These are phyloP conservation scores for Perodicticus potto DNA, from an alignment of 2,797 vertebrate species.

Conservation along the genomic window DNA sequence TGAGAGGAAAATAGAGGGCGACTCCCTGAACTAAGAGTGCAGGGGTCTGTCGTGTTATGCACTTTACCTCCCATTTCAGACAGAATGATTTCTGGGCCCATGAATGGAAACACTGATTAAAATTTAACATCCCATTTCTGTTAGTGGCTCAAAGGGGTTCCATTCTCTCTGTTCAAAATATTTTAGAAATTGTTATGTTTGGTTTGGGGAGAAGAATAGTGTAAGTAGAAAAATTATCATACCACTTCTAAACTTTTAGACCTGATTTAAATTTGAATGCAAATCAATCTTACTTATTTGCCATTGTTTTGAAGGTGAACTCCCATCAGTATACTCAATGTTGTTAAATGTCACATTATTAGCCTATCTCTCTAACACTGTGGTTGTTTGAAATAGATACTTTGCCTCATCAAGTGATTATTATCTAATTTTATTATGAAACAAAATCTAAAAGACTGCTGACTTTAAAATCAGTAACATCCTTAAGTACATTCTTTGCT, in stretches of 20 bases:
- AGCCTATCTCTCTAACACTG: neutral
- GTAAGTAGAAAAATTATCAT: neutral
- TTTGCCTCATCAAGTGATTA: neutral
- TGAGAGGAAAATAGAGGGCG: neutral
- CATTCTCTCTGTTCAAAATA: neutral
- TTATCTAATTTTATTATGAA: neutral
- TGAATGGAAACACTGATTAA: neutral
- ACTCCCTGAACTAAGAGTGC: neutral
- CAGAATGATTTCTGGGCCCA: neutral
- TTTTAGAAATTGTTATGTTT: neutral
- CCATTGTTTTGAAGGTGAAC: neutral
- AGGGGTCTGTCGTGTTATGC: neutral
- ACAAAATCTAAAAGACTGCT: neutral
- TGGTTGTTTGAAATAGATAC: neutral
- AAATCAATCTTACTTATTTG: neutral
- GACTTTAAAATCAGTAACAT: neutral
- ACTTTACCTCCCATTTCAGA: neutral
- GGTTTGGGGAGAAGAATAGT: neutral
- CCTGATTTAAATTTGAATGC: constrained; percentile 36
- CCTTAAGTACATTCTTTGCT: neutral
- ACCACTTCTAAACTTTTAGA: neutral
- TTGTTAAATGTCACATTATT: neutral
- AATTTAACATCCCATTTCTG: neutral
- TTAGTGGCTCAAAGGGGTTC: neutral
- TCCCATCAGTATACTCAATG: neutral